Percentiles rank a stretch among this genome's conserved stretches.
Evolutionary conservation across 2,888 invertebrate species (phyloP).

Genomic region (Nemurella pictetii): DNA sequence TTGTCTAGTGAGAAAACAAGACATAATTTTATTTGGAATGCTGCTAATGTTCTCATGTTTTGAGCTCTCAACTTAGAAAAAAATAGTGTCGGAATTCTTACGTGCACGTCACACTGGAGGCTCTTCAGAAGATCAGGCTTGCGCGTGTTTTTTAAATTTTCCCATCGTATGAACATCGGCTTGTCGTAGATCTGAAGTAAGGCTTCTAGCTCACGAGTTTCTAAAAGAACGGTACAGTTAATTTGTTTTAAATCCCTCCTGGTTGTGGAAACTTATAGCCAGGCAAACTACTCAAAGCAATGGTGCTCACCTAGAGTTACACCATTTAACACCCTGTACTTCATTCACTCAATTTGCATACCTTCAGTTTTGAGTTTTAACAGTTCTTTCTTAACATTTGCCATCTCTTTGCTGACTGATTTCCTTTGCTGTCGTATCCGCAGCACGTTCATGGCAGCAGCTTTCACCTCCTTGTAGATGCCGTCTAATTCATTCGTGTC

Average conservation of each 20-base stretch:
- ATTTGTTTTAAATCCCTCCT: background rate
- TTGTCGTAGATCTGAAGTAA: conserved; percentile 49
- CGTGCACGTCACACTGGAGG: conserved; percentile 44
- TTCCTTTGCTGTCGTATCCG: conserved; percentile 47
- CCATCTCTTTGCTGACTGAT: conserved; percentile 48
- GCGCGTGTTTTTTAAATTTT: conserved; percentile 46
- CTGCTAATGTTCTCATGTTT: background rate
- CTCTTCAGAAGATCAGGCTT: conserved; percentile 46
- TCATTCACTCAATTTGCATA: conserved; percentile 38
- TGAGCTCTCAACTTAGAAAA: background rate
- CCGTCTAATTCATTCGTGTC: conserved; percentile 48
- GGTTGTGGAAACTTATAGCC: too few species aligned
- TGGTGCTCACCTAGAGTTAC: background rate
- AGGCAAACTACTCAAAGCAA: background rate
- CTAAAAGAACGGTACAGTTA: conserved; percentile 40
- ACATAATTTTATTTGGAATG: background rate
- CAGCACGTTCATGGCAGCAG: conserved; percentile 46
- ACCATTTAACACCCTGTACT: background rate
- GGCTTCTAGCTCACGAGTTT: conserved; percentile 49
- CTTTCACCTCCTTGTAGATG: conserved; percentile 48
- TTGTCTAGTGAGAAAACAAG: conserved; percentile 44
- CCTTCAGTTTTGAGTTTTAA: conserved; percentile 49
- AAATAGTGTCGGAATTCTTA: conserved; percentile 20
- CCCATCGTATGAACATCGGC: conserved; percentile 49
- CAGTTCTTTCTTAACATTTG: conserved; percentile 45